Evolutionary conservation across 2,797 vertebrate genomes (phyloP).

Genomic region (Melanotaenia parkinsoni): DNA sequence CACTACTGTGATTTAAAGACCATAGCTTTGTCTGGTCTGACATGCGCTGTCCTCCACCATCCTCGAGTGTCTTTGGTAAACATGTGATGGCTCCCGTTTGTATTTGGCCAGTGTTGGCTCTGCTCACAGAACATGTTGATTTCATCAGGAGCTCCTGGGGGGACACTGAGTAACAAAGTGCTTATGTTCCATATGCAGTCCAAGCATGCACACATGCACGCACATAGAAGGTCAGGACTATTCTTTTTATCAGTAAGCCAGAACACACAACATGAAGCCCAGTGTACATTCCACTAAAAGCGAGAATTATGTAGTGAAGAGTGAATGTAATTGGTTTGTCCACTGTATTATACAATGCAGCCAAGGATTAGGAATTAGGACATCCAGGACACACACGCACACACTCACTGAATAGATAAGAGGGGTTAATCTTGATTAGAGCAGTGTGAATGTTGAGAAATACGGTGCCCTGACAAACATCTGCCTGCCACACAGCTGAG

Average conservation of each 20-base stretch:
- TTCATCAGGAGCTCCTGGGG: constrained; percentile 71
- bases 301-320: constrained; percentile 58
- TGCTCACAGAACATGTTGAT: constrained; percentile 65
- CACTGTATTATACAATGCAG: constrained; percentile 73
- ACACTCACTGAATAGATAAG: constrained; percentile 61
- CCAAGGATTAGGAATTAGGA: constrained; percentile 74
- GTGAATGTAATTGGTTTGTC: constrained; percentile 69
- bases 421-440: constrained; percentile 81
- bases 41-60: constrained; percentile 31
- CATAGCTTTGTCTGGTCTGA: constrained; percentile 56
- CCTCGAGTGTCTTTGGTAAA: constrained; percentile 54
- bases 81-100: constrained; percentile 55
- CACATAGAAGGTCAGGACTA: constrained; percentile 36
- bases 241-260: constrained; percentile 32
- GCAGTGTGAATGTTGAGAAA: constrained; percentile 76
- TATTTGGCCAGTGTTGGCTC: constrained; percentile 55
- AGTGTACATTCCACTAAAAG: constrained; percentile 38
- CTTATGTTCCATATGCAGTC: constrained; percentile 32
- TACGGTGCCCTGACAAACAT: constrained; percentile 80
- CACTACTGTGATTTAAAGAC: constrained; percentile 50
- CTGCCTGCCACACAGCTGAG: constrained; percentile 74
- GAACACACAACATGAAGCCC: constrained; percentile 46
- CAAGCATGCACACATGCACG: constrained; percentile 14
- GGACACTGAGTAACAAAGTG: constrained; percentile 72
- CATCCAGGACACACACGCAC: constrained; percentile 52